Conservation (phyloP, 2,797 vertebrate genomes). For the Nyctibius grandis region DNA sequence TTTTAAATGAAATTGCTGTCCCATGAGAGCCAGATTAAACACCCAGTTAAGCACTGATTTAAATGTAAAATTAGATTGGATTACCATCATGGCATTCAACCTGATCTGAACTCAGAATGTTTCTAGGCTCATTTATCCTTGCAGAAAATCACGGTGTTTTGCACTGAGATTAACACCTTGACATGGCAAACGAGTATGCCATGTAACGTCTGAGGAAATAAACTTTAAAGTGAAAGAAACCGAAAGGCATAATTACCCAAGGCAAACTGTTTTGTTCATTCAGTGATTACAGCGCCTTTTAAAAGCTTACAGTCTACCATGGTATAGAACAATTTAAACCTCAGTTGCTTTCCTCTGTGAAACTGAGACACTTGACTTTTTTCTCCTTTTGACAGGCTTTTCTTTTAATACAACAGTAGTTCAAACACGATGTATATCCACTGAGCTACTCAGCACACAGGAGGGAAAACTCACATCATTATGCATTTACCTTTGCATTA, state of each 20-base stretch:
- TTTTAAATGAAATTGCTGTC: constrained; percentile 35
- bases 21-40: constrained; percentile 25
- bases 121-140: constrained; percentile 62
- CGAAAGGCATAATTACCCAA: constrained; percentile 65
- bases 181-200: constrained; percentile 40
- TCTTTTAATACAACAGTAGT: constrained; percentile 31
- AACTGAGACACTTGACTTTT: constrained; percentile 44
- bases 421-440: neutral
- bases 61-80: constrained; percentile 35
- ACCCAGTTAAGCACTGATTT: constrained; percentile 6
- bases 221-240: constrained; percentile 66
- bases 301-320: constrained; percentile 62
- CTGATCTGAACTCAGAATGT: constrained; percentile 47
- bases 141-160: constrained; percentile 61
- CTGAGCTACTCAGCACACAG: neutral
- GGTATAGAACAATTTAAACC: constrained; percentile 58
- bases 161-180: constrained; percentile 57
- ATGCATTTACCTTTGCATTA: constrained; percentile 39
- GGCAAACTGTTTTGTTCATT: constrained; percentile 68
- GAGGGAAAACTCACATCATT: neutral
- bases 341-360: constrained; percentile 54
- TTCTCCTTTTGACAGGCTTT: constrained; percentile 32
- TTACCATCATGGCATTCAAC: constrained; percentile 44
- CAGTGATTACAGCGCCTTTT: constrained; percentile 60
- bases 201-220: constrained; percentile 64